Evolutionary conservation across 2,797 vertebrate species (phyloP), one percentile per base, ranked within the genome.

Genomic region (Peromyscus eremicus): DNA sequence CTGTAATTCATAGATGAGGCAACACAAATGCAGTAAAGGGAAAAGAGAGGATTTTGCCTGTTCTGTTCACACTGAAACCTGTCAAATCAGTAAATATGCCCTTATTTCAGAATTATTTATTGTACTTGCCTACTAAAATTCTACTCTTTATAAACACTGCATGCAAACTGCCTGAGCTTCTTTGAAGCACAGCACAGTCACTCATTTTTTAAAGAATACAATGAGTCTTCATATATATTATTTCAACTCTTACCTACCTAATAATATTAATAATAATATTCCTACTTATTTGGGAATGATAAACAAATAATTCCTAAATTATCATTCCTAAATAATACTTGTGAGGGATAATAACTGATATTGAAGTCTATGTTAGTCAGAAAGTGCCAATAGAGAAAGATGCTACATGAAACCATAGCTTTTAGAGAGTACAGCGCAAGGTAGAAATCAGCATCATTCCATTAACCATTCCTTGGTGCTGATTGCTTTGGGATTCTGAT

Each of bases 181-280:
- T 93, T 88, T 96, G 60, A 82, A 91, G 71, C 52, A 16, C 29
- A 92, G 37, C 1, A n/a, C 7, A 87, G 16, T 76, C 88, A 88
- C 23, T 91, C 55, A 77, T 66, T 49, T 93, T 94, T 21, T 17
- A 57, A 86, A 92, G 17, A 83, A 73, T 4, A 27, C 19, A 88
- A 76, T 84, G 1, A 46, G 0, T 79, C 1, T 90, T 85, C 23
- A 46, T 23, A 49, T 43, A 84, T n/a, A 64, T 95, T 89, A 40
- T 80, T 96, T 75, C 2, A 88, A 29, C 86, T 80, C 12, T 29
- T 83, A 52, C 49, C 70, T 62, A 64, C 86, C 70, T 87, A 88
- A 29, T 87, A 17, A 2, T 73, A 70, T 11, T 64, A 64, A 82
- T 62, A 40, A 82, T 27, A 60, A 32, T 9, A 64, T 1, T 12